phyloP scores from a whole-genome alignment of 2,888 invertebrate genomes.

The Leptarthrus brevirostris region DNA sequence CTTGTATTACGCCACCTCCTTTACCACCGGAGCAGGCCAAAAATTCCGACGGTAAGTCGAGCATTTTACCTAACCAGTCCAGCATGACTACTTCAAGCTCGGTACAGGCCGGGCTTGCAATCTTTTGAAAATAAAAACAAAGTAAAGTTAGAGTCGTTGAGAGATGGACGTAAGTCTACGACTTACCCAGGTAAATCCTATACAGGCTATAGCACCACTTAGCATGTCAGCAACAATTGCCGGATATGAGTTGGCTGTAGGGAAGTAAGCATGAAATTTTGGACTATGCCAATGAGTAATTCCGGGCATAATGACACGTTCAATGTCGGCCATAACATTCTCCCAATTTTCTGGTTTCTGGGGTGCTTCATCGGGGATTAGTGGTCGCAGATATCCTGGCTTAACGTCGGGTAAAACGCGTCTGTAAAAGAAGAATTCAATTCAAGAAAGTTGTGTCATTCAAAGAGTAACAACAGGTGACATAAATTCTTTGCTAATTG shows the following conservation, averaged over 20 bases:
- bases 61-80: constrained; percentile 95
- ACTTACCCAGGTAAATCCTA: constrained; percentile 94
- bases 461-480: no score
- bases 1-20: constrained; percentile 91
- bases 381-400: constrained; percentile 90
- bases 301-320: constrained; percentile 96
- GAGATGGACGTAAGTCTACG: constrained; percentile 2
- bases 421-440: constrained; percentile 68
- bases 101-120: constrained; percentile 94
- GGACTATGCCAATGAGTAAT: constrained; percentile 98
- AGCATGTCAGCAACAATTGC: constrained; percentile 95
- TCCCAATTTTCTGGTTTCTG: constrained; percentile 88
- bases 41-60: constrained; percentile 87
- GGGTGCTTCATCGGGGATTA: constrained; percentile 89
- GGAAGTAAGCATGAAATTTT: constrained; percentile 95
- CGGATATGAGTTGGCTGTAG: constrained; percentile 93
- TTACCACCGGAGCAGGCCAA: constrained; percentile 85
- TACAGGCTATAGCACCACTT: constrained; percentile 93
- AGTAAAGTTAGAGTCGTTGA: constrained; percentile 4
- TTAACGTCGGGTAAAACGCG: constrained; percentile 90
- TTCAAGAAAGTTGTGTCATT: no score
- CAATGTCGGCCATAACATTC: constrained; percentile 91
- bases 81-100: constrained; percentile 95
- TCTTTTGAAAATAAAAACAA: constrained; percentile 69
- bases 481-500: no score